Evolutionary conservation across 2,888 invertebrate species (phyloP), one percentile per base, ranked within the genome.

Genomic region (Clivina fossor): DNA sequence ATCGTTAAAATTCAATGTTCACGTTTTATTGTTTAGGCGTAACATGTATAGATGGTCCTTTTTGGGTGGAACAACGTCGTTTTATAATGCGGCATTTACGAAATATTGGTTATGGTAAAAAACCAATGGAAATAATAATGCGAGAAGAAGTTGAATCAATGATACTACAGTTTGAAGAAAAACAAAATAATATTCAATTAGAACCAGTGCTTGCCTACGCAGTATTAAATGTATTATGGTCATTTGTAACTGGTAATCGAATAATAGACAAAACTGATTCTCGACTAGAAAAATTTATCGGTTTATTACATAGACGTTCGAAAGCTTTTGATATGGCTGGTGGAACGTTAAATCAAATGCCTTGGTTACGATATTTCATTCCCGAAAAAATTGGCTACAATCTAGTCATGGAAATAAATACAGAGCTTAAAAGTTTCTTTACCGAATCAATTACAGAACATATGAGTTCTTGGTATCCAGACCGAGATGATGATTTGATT

Each of bases 171-270:
- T 58, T 77, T 0, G 60, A 64, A 5, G 35, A 58, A 11, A 24
- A 57, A 7, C 58, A 66, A 8, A 65, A 66, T 1, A 64, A 67
- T 4, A 60, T 72, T 5, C 58, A 66, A 44, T 58, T 72, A 18
- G 65, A 65, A 3, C 63, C 64, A 3, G 64, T 78, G 57, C 64
- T 85, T 47, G 74, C 81, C 1, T 78, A 80, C 2, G 77, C 78
- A 26, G 80, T 84, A 1, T 75, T 86, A 37, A 86, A 84, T 66
- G 81, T 85, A 1, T 68, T 86, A 5, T 86, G 86, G 86, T 75
- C 75, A 9, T 68, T 86, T 20, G 75, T 78, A 2, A 79, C 82
- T 8, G 43, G 43, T 11, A 43, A 19, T 11, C 22, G 80, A 80
- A 2, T 43, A 7, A 8, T 5, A 22, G 9, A 13, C n/a, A 35